Evolutionary conservation across 1,140 invertebrate genomes (phyloP).

Genomic region (Luehdorfia chinensis): DNA sequence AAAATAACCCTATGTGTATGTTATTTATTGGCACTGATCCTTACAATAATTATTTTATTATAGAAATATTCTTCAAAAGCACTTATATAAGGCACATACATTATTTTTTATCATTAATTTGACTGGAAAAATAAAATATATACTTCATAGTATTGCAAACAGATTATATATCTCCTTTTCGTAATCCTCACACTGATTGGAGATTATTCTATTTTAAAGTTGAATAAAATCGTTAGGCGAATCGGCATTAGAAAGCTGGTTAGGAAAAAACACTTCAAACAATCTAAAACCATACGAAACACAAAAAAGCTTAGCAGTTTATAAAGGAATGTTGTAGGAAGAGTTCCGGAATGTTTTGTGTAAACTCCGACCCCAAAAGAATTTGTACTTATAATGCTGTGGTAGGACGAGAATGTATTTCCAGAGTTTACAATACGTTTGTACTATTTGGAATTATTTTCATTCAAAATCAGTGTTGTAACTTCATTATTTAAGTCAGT

Average conservation of each 20-base stretch:
- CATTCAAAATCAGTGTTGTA: background rate
- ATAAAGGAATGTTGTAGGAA: conserved; percentile 3
- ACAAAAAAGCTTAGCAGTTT: conserved; percentile 24
- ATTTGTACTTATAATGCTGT: background rate
- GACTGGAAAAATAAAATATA: background rate
- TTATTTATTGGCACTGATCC: conserved; percentile 11
- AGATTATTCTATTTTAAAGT: too few species aligned
- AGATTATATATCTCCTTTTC: background rate
- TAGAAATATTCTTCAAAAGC: too few species aligned
- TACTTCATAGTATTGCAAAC: too few species aligned
- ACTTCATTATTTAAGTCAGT: too few species aligned
- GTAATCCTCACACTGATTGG: background rate
- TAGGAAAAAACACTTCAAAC: conserved; percentile 37
- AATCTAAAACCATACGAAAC: conserved; percentile 41
- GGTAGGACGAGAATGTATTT: conserved; percentile 6
- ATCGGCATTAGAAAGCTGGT: conserved; percentile 40
- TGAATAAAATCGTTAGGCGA: conserved; percentile 13
- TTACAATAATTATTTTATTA: background rate
- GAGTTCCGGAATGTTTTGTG: conserved; percentile 26
- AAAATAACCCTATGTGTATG: background rate
- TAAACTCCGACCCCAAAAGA: background rate
- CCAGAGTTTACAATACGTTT: too few species aligned
- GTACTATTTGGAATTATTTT: background rate
- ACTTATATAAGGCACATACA: background rate
- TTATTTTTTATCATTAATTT: background rate